phyloP scores from a whole-genome alignment of 2,797 vertebrate genomes.

The Acomys russatus region DNA sequence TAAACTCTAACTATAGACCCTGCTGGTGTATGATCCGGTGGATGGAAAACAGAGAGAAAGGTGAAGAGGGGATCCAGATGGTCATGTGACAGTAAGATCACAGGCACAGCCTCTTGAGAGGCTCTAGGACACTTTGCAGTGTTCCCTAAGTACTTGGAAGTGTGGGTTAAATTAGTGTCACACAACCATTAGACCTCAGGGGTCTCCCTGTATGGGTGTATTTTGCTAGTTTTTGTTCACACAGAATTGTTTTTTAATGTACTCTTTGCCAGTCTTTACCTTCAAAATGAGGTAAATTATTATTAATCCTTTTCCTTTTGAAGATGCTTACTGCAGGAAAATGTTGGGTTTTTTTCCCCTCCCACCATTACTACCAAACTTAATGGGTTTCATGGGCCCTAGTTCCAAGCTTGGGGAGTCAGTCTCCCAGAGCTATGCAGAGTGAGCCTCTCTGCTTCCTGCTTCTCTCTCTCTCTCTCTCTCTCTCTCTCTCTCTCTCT shows the following conservation, averaged over 20 bases:
- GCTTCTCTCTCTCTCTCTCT: not conserved
- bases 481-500: no score
- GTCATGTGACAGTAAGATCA: not conserved
- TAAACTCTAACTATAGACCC: not conserved
- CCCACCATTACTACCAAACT: not conserved
- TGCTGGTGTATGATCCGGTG: not conserved
- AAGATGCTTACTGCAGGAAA: not conserved
- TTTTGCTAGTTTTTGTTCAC: constrained; percentile 48
- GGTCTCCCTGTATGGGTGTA: not conserved
- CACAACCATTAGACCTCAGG: constrained; percentile 41
- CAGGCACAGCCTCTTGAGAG: not conserved
- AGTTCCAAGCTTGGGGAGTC: constrained; percentile 4
- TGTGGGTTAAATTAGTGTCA: not conserved
- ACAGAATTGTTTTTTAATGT: constrained; percentile 50
- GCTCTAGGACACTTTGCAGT: not conserved
- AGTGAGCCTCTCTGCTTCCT: not conserved
- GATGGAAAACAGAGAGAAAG: not conserved
- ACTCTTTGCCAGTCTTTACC: constrained; percentile 49
- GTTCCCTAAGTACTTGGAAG: constrained; percentile 42
- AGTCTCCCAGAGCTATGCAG: constrained; percentile 4
- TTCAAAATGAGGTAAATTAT: not conserved
- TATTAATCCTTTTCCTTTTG: constrained; percentile 21
- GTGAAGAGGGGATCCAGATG: not conserved
- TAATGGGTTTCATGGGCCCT: not conserved
- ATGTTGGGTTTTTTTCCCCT: not conserved